A percentile compares a stretch with the other conserved stretches of the same genome.
Evolutionary conservation across 2,888 invertebrate species (phyloP).

Genomic region (Trachelus troglodyta): DNA sequence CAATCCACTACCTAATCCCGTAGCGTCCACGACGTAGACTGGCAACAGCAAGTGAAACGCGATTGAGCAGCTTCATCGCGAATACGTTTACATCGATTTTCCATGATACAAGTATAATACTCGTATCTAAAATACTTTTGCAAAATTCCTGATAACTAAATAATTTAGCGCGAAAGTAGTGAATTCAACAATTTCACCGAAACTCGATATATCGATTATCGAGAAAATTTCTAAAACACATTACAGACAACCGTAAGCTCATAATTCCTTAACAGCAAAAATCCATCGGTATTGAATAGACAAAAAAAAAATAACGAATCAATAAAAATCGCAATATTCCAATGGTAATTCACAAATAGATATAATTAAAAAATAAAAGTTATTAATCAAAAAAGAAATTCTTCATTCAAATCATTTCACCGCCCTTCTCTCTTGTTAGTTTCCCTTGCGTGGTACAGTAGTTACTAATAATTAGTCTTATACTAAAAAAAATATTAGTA

Average conservation of each 20-base stretch:
- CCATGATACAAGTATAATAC: background rate
- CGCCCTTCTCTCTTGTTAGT: background rate
- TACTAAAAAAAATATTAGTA: background rate
- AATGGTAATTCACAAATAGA: background rate
- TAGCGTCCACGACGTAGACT: background rate
- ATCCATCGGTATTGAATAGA: background rate
- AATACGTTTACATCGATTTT: background rate
- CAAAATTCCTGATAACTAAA: background rate
- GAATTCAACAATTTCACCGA: background rate
- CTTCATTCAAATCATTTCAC: background rate
- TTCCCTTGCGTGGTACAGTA: background rate
- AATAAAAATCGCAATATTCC: background rate
- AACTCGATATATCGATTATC: background rate
- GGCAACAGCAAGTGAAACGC: background rate
- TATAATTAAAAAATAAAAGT: background rate
- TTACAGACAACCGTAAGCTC: background rate
- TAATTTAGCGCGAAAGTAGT: background rate
- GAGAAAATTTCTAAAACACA: background rate
- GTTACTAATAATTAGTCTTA: background rate
- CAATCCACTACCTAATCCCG: background rate
- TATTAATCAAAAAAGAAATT: no score
- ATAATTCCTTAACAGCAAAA: background rate
- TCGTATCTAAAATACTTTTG: background rate
- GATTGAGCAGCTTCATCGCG: background rate
- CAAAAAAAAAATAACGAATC: background rate